Base-by-base conservation (phyloP, 2,888 invertebrate species). In the Eucriotettix oculatus region DNA sequence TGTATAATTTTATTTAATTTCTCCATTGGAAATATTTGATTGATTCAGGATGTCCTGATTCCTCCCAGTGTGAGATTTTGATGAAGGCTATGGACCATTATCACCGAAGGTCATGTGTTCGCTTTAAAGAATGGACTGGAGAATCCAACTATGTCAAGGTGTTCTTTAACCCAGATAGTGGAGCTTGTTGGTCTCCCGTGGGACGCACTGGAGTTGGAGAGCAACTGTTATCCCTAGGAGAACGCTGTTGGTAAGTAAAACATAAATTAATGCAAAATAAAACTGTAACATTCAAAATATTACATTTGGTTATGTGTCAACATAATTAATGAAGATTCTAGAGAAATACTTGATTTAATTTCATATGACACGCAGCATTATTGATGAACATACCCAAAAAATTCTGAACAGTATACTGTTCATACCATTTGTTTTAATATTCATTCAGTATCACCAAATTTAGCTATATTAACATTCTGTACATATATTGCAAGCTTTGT, bases 151-250 rank as follows among this genome's bases (percentile, higher is more conserved):
- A 69, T 63, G 68, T 75, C 16, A 65, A 65, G 52, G 66, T 71
- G 41, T 68, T 68, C 65, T 66, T 67, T 61, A 69, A 68, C 56
- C 61, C 61, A 55, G 71, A 72, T 63, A 70, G 68, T 59, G 68
- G 67, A 14, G 67, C 68, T 9, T 69, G 69, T 60, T 70, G 68
- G 68, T 70, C 69, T 5, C 64, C 66, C 5, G 70, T 70, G n/a
- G 76, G 79, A 3, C 76, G 78, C 2, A 66, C 72, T 16, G 72
- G 73, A 9, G 76, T 75, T 0, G 78, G 77, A 0, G 71, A 70
- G 56, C 79, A 79, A 67, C 71, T 72, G 1, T 68, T 79, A 9
- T 76, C 77, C 1, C 68, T 79, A 61, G 69, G 71, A 1, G 65
- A 66, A 10, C 70, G 71, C 7, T 77, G 77, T 65, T 71, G 74